Evolutionary conservation across 2,888 invertebrate genomes (phyloP).

Genomic region (Eristalinus sepulchralis): DNA sequence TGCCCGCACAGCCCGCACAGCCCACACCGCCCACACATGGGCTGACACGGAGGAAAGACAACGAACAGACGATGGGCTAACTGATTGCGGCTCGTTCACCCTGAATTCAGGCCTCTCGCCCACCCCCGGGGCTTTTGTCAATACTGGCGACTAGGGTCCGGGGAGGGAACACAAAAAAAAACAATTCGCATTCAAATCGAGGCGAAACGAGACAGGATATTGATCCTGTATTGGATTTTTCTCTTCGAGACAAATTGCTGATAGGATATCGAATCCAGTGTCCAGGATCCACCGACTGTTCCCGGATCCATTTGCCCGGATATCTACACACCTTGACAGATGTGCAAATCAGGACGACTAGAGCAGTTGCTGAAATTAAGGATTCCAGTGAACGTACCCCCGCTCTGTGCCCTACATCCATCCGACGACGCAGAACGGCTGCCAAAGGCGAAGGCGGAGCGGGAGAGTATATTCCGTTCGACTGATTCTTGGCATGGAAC

Average conservation of each 20-base stretch:
- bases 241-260: conserved; percentile 55
- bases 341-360: conserved; percentile 22
- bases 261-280: conserved; percentile 33
- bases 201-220: conserved; percentile 38
- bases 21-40: background rate
- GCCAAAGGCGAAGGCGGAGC: conserved; percentile 36
- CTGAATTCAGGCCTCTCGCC: conserved; percentile 36
- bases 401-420: background rate
- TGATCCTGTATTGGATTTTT: conserved; percentile 38
- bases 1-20: too few species aligned
- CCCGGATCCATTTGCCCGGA: conserved; percentile 19
- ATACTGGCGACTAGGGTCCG: conserved; percentile 15
- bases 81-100: conserved; percentile 59
- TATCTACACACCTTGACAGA: conserved; percentile 54
- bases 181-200: conserved; percentile 35
- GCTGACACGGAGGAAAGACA: conserved; percentile 14
- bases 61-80: conserved; percentile 50
- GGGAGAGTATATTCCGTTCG: background rate
- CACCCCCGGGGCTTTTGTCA: background rate
- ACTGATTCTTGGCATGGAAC: background rate
- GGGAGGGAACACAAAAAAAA: conserved; percentile 20
- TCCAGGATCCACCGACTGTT: background rate
- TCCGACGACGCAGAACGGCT: conserved; percentile 23
- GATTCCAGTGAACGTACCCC: conserved; percentile 4
- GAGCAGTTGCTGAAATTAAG: conserved; percentile 28